Evolutionary conservation across 2,888 invertebrate species (phyloP).

Genomic region (Frankliniella intonsa): DNA sequence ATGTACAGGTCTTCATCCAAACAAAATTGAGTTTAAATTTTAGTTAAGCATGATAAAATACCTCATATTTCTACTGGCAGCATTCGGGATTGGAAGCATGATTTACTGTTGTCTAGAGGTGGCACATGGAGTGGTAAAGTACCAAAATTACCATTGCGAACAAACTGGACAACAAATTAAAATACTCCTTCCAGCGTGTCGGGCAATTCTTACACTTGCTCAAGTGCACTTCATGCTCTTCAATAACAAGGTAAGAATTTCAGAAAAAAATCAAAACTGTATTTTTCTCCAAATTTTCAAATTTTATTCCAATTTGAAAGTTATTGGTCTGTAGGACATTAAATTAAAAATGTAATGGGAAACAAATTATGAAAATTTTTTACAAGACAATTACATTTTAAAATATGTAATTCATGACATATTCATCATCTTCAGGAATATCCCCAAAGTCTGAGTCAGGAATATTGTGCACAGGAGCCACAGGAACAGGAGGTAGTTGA

Average conservation of each 20-base stretch:
- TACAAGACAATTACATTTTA: not conserved
- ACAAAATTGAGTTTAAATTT: not conserved
- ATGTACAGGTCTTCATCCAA: not conserved
- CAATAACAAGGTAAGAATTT: not conserved
- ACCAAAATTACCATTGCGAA: not conserved
- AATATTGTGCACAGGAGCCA: not conserved
- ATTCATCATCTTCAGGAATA: not conserved
- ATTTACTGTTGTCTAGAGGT: slow-evolving; percentile 8
- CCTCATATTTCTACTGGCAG: not conserved
- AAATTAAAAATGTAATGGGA: not conserved
- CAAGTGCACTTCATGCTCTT: slow-evolving; percentile 15
- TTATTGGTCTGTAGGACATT: not conserved
- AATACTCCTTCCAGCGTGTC: not conserved
- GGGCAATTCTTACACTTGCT: not conserved
- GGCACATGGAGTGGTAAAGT: not conserved
- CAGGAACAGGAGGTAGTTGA: not conserved
- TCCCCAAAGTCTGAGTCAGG: not conserved
- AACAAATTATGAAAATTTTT: too few species aligned
- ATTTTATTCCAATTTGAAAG: too few species aligned
- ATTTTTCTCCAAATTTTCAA: too few species aligned
- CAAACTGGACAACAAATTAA: not conserved
- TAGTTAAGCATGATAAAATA: not conserved
- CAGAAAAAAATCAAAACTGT: not conserved
- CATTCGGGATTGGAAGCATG: not conserved
- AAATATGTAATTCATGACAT: not conserved